Evolutionary conservation across 2,888 invertebrate species (phyloP).

Genomic region (Tuta absoluta): DNA sequence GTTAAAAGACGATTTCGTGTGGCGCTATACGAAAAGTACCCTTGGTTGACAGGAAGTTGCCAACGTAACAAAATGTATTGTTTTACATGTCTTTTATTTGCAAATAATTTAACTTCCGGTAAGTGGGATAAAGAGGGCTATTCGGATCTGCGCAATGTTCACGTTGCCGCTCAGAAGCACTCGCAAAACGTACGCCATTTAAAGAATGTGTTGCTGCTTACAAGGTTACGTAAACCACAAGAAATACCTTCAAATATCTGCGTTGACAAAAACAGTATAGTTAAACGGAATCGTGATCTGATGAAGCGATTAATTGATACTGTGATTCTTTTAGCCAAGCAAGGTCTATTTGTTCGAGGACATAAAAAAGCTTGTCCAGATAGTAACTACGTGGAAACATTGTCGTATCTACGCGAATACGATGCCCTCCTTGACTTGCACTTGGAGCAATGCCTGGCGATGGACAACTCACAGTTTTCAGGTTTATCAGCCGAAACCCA

Average conservation of each 20-base stretch:
- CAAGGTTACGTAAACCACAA: not conserved
- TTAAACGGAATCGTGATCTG: not conserved
- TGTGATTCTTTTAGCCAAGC: not conserved
- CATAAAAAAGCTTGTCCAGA: not conserved
- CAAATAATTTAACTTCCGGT: not conserved
- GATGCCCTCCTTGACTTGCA: not conserved
- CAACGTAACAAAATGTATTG: not conserved
- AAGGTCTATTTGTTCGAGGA: not conserved
- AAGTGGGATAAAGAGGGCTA: not conserved
- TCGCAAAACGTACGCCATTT: not conserved
- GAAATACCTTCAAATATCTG: not conserved
- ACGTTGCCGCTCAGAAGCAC: not conserved
- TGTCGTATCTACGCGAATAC: not conserved
- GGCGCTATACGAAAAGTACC: not conserved
- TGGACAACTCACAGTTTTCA: not conserved
- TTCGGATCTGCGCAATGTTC: not conserved
- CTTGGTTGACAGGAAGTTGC: not conserved
- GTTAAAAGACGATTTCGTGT: not conserved
- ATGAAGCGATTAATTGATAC: not conserved
- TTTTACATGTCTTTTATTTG: not conserved
- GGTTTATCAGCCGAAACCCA: not conserved
- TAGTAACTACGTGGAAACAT: not conserved
- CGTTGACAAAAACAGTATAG: not conserved
- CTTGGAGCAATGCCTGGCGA: not conserved
- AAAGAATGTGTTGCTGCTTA: not conserved